Percentiles rank a stretch among this genome's conserved stretches.
Conservation (phyloP, 2,888 invertebrate species). For the Coelinius sp. region DNA sequence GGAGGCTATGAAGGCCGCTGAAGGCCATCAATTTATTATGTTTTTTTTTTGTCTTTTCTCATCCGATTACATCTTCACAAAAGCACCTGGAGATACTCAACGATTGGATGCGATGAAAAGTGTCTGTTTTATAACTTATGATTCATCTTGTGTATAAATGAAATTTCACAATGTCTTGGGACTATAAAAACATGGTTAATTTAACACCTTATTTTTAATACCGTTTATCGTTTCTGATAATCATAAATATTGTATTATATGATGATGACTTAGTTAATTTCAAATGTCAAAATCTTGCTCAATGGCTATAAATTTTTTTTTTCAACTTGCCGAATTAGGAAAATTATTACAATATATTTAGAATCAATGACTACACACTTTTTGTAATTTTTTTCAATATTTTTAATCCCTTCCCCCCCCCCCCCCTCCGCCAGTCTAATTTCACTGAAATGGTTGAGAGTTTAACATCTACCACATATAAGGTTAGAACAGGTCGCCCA, state of each 20-base stretch:
- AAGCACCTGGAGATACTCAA: neutral
- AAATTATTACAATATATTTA: too few species aligned
- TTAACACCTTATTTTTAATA: neutral
- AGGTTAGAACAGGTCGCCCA: slow-evolving; percentile 54
- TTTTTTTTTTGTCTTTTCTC: neutral
- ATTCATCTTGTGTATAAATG: neutral
- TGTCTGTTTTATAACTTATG: neutral
- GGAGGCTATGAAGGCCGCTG: neutral
- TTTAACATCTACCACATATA: slow-evolving; percentile 35
- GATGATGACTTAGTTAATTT: neutral
- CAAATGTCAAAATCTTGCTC: neutral
- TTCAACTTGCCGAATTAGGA: too few species aligned
- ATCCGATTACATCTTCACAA: neutral
- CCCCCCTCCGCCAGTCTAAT: neutral
- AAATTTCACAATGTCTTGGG: slow-evolving; percentile 15
- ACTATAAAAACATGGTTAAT: slow-evolving; percentile 7
- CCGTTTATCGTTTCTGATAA: neutral
- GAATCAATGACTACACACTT: too few species aligned
- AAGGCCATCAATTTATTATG: neutral
- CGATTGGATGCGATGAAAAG: neutral
- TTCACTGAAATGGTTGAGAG: neutral
- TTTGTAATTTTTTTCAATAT: too few species aligned
- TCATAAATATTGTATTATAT: slow-evolving; percentile 4
- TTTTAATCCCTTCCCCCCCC: neutral
- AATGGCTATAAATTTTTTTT: neutral